phyloP scores from a whole-genome alignment of 2,888 invertebrate genomes.

The Ceratothoa steindachneri region DNA sequence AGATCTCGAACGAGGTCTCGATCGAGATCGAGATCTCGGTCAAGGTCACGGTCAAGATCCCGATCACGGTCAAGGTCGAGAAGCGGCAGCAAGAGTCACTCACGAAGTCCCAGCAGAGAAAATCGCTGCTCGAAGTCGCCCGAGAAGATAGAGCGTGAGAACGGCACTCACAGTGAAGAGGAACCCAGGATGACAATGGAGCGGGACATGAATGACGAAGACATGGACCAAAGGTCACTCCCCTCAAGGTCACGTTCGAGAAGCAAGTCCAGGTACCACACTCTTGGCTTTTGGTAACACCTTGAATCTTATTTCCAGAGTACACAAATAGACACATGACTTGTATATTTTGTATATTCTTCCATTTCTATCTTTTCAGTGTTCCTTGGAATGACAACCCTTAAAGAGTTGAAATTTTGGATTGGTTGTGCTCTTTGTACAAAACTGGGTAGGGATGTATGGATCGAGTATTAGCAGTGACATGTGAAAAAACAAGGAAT shows the following conservation, averaged over 20 bases:
- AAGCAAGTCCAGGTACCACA: slow-evolving; percentile 8
- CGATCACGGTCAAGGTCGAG: slow-evolving; percentile 25
- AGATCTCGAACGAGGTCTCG: slow-evolving; percentile 23
- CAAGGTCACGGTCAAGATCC: slow-evolving; percentile 6
- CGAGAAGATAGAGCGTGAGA: background rate
- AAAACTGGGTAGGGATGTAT: no score
- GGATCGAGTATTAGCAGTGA: no score
- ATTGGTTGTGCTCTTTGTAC: no score
- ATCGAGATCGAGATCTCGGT: slow-evolving; percentile 20
- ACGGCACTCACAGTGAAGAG: slow-evolving; percentile 4
- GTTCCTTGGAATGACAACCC: no score
- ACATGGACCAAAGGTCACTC: background rate
- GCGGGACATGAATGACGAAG: background rate
- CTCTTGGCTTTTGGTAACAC: no score
- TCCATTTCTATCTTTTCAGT: no score
- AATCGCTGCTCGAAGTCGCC: background rate
- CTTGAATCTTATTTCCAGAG: no score
- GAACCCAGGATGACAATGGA: background rate
- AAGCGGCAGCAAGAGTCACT: slow-evolving; percentile 30
- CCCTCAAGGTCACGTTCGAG: background rate
- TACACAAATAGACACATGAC: no score
- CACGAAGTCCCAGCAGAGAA: slow-evolving; percentile 16
- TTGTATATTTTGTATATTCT: no score
- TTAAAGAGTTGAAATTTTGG: no score
- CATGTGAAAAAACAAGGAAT: no score